phyloP scores from a whole-genome alignment of 2,888 invertebrate species.

The Orthosia gothica region DNA sequence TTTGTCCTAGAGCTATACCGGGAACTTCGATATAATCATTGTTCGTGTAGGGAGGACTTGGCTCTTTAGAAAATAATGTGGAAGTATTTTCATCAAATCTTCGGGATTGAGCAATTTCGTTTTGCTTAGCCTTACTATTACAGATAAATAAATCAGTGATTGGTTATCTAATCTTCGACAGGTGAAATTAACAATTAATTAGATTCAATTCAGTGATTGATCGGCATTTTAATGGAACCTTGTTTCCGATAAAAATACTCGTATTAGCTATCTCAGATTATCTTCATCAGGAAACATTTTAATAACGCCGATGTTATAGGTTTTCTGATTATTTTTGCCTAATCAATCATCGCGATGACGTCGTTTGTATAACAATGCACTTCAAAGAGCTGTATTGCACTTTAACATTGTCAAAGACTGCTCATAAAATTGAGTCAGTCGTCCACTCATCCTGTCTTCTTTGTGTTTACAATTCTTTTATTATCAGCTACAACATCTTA shows the following conservation, averaged over 20 bases:
- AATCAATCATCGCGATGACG: slow-evolving; percentile 13
- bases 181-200: slow-evolving; percentile 39
- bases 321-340: slow-evolving; percentile 20
- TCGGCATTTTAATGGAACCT: slow-evolving; percentile 27
- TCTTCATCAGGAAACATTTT: slow-evolving; percentile 25
- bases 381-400: neutral
- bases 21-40: neutral
- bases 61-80: neutral
- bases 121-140: neutral
- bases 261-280: slow-evolving; percentile 11
- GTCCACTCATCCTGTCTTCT: slow-evolving; percentile 49
- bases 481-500: slow-evolving; percentile 45
- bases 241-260: slow-evolving; percentile 24
- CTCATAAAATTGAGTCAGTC: slow-evolving; percentile 37
- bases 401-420: slow-evolving; percentile 10
- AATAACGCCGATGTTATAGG: slow-evolving; percentile 21
- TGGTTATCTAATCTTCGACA: slow-evolving; percentile 22
- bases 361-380: neutral
- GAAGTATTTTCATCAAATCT: neutral
- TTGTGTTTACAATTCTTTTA: slow-evolving; percentile 39
- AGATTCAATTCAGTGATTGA: slow-evolving; percentile 8
- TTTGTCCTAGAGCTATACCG: neutral
- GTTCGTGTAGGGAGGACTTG: no score
- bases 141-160: neutral
- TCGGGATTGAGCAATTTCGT: neutral